These are phyloP conservation scores for Gymnobelideus leadbeateri DNA, from an alignment of 2,113 vertebrate genomes.

Conservation along the genomic window DNA sequence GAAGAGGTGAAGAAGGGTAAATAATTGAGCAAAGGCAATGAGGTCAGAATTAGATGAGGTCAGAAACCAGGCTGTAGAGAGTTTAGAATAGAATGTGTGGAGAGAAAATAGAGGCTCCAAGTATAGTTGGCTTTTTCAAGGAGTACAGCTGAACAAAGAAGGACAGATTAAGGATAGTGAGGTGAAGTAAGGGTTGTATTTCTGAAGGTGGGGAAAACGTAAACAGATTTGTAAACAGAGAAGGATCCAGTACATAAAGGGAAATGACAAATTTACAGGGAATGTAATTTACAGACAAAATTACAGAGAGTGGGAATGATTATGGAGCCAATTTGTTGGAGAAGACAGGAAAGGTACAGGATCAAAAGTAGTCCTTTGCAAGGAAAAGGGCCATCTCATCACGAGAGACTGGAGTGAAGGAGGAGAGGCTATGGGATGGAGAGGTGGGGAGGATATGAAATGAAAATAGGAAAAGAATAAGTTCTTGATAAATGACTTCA, in stretches of 20 bases:
- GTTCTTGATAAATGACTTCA: not conserved
- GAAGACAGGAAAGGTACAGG: not conserved
- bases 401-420: not conserved
- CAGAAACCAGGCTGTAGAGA: not conserved
- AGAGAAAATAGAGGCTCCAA: not conserved
- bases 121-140: not conserved
- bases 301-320: not conserved
- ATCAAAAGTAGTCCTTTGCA: not conserved
- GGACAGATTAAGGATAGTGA: not conserved
- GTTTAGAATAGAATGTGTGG: not conserved
- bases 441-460: not conserved
- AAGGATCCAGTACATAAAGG: not conserved
- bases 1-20: not conserved
- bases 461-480: not conserved
- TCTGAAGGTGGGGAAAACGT: not conserved
- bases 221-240: not conserved
- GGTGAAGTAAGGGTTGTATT: not conserved
- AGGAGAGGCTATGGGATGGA: not conserved
- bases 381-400: not conserved
- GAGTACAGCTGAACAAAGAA: not conserved
- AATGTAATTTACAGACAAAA: too few relatives aligned
- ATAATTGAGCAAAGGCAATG: not conserved
- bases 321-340: not conserved
- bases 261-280: not conserved
- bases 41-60: not conserved